Percentiles rank a stretch among this genome's conserved stretches.
Conservation (phyloP, 2,797 vertebrate species). For the Amblyopsis hoosieri region DNA sequence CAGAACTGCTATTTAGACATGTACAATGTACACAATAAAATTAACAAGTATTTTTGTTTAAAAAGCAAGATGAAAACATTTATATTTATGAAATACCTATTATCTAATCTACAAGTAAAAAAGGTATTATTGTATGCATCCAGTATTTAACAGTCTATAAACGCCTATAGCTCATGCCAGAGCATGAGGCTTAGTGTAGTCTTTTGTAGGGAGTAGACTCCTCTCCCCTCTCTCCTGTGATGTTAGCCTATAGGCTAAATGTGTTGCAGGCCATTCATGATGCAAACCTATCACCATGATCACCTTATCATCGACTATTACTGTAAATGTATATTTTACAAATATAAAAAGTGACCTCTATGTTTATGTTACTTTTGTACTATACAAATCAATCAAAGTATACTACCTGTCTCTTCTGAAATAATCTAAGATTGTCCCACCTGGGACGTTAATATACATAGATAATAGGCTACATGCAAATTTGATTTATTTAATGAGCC, state of each 20-base stretch:
- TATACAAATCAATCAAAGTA: too few relatives aligned
- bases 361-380: too few relatives aligned
- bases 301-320: not conserved
- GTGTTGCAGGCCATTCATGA: not conserved
- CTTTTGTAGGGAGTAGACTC: not conserved
- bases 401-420: too few relatives aligned
- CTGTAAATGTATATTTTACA: too few relatives aligned
- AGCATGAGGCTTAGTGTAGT: not conserved
- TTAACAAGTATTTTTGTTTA: conserved; percentile 4
- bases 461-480: too few relatives aligned
- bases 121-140: too few relatives aligned
- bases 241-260: not conserved
- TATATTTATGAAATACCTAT: not conserved
- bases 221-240: not conserved
- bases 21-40: not conserved
- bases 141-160: not conserved
- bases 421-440: too few relatives aligned
- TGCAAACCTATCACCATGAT: not conserved
- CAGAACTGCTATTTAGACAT: not conserved
- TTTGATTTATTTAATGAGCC: too few relatives aligned
- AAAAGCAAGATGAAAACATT: conserved; percentile 6
- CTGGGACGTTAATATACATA: too few relatives aligned
- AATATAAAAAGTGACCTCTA: too few relatives aligned
- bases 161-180: not conserved
- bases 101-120: conserved; percentile 1